Evolutionary conservation across 2,797 vertebrate genomes (phyloP).

Genomic region (Gymnoscopelus microlampas): DNA sequence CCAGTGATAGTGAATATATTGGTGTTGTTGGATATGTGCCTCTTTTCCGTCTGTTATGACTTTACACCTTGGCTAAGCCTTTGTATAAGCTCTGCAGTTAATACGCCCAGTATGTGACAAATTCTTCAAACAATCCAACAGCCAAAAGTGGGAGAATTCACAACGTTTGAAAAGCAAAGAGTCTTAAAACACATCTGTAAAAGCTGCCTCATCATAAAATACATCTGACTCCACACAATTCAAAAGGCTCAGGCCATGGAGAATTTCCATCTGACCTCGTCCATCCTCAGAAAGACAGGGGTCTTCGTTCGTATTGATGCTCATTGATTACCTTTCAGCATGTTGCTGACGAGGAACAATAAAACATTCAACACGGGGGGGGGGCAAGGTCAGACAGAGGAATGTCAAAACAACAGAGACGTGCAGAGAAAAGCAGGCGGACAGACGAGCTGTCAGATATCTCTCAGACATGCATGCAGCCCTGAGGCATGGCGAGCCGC

Average conservation of each 20-base stretch:
- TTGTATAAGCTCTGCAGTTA: constrained; percentile 36
- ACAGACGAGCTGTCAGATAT: constrained; percentile 62
- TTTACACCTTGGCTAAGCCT: constrained; percentile 4
- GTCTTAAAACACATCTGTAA: not conserved
- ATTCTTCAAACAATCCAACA: not conserved
- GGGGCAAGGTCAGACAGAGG: constrained; percentile 42
- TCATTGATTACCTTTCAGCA: constrained; percentile 66
- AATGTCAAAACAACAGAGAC: constrained; percentile 37
- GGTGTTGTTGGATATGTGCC: not conserved
- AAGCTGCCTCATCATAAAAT: constrained; percentile 8
- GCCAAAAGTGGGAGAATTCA: not conserved
- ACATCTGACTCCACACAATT: constrained; percentile 37
- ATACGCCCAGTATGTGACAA: constrained; percentile 6
- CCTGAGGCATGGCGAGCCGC: constrained; percentile 33
- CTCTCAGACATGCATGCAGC: constrained; percentile 33
- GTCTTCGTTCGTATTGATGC: constrained; percentile 45
- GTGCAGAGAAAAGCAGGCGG: constrained; percentile 18
- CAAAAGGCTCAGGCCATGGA: not conserved
- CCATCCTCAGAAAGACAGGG: constrained; percentile 11
- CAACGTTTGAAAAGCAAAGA: not conserved
- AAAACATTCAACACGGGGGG: constrained; percentile 50
- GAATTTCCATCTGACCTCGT: constrained; percentile 45
- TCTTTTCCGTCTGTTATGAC: not conserved
- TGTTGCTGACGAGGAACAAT: constrained; percentile 41
- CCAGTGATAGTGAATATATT: not conserved